Evolutionary conservation across 2,888 invertebrate species (phyloP).

Genomic region (Diadromus collaris): DNA sequence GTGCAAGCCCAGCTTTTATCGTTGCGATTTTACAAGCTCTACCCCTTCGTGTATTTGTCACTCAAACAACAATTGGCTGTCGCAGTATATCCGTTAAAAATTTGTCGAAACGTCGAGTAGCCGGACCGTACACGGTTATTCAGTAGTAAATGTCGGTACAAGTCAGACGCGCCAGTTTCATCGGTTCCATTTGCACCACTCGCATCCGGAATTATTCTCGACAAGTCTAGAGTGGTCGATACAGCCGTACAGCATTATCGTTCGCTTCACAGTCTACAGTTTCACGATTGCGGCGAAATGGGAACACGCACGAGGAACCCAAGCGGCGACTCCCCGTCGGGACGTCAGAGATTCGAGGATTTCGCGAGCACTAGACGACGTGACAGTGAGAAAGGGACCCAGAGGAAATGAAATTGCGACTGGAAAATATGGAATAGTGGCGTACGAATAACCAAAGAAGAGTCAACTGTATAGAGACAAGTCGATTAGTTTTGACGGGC

Average conservation of each 20-base stretch:
- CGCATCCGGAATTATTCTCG: slow-evolving; percentile 30
- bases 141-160: slow-evolving; percentile 5
- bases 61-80: background rate
- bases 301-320: background rate
- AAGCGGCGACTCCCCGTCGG: background rate
- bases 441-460: background rate
- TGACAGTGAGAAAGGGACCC: background rate
- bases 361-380: background rate
- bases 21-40: background rate
- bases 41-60: background rate
- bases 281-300: background rate
- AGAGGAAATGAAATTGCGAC: background rate
- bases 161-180: slow-evolving; percentile 13
- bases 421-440: background rate
- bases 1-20: background rate
- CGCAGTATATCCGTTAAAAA: background rate
- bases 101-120: background rate
- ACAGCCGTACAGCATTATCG: background rate
- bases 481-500: background rate
- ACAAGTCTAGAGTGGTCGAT: slow-evolving; percentile 2
- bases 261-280: background rate
- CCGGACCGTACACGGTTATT: background rate
- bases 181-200: background rate
- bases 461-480: slow-evolving; percentile 6
- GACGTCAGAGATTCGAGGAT: slow-evolving; percentile 11